Evolutionary conservation across 2,113 vertebrate species (phyloP), one percentile per base, ranked within the genome.

Genomic region (Opisthocomus hoazin): DNA sequence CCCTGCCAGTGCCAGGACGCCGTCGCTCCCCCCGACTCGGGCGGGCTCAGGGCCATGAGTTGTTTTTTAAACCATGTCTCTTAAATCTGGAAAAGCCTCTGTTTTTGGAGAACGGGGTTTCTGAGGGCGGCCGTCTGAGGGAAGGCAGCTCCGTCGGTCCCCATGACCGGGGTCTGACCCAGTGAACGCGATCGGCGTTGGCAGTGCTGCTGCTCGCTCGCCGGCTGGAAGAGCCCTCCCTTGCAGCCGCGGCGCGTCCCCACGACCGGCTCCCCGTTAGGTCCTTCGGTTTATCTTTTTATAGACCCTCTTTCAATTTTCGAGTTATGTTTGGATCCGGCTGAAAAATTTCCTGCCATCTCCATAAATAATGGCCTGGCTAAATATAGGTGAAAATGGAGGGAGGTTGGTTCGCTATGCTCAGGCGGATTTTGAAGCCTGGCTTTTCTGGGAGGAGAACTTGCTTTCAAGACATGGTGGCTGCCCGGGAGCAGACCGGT

Each of bases 181-280:
- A 2, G 39, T 3, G 29, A 29, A 3, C 0, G 10, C 1, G 9
- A 37, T 66, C 1, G 10, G 45, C 1, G 5, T 65, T 18, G 5
- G 36, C 53, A 16, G 23, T 6, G 19, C 13, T 32, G 73, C 27
- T 0, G 13, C 32, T 34, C 57, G 37, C 2, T 48, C 9, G 1
- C 36, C 1, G 10, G 10, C 73, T 53, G 45, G 58, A 39, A 24
- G 50, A 88, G 45, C 36, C 17, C 53, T 41, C 3, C 30, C 54
- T 36, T 1, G 12, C 14, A 36, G 41, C 51, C 30, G 15, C 3
- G 4, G 27, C 0, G 5, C 29, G 30, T 65, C 32, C 64, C 34
- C 56, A 39, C 0, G 6, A 8, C 54, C 45, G 48, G 29, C 58
- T 80, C 23, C 60, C 48, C 15, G 0, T 36, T 21, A 27, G 16